phyloP scores from a whole-genome alignment of 2,888 invertebrate species.

The Perizoma affinitatum region DNA sequence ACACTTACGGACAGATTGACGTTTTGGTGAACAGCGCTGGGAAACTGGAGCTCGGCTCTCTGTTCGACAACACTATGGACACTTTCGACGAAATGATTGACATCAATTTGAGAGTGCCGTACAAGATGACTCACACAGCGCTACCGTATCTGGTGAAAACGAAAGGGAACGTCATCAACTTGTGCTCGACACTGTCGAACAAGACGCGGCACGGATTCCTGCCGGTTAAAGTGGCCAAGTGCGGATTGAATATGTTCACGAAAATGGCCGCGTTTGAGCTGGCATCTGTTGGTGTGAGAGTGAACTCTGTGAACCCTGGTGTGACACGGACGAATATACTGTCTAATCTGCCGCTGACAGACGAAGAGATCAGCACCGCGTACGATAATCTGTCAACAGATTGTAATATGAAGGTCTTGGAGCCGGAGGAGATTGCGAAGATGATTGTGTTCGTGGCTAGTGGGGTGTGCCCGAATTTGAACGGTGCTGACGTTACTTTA shows the following conservation, averaged over 20 bases:
- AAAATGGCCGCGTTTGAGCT: constrained; percentile 55
- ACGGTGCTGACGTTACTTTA: constrained; percentile 51
- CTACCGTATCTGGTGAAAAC: constrained; percentile 90
- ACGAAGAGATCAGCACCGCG: constrained; percentile 43
- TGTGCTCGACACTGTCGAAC: constrained; percentile 92
- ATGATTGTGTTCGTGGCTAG: constrained; percentile 60
- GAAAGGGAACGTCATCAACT: constrained; percentile 93
- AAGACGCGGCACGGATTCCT: constrained; percentile 54
- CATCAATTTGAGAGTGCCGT: constrained; percentile 90
- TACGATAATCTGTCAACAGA: constrained; percentile 41
- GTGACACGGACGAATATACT: constrained; percentile 51
- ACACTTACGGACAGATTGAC: constrained; percentile 87
- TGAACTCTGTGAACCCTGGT: constrained; percentile 55
- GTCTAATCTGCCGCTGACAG: constrained; percentile 46
- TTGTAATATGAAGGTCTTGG: constrained; percentile 43
- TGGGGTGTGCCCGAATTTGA: constrained; percentile 54
- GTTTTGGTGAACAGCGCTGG: constrained; percentile 93
- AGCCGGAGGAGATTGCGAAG: constrained; percentile 57
- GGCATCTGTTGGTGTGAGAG: constrained; percentile 49
- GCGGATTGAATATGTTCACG: constrained; percentile 53
- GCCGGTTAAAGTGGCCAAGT: constrained; percentile 48
- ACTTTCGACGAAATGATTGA: constrained; percentile 93
- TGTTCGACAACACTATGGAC: constrained; percentile 90
- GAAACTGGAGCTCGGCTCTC: constrained; percentile 86
- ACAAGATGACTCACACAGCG: constrained; percentile 89